Evolutionary conservation across 2,888 invertebrate genomes (phyloP), one percentile per base, ranked within the genome.

Genomic region (Stenchaetothrips biformis): DNA sequence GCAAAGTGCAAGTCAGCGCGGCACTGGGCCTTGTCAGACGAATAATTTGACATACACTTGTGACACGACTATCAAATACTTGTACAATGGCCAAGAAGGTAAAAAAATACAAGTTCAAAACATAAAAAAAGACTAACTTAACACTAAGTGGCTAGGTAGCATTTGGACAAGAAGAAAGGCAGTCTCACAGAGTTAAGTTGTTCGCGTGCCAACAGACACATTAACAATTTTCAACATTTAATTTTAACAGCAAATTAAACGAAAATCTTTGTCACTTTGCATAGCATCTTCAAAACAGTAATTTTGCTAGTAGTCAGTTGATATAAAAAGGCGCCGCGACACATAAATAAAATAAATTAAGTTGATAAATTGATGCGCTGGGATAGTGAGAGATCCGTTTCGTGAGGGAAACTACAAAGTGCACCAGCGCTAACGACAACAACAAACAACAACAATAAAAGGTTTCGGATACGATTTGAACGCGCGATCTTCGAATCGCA

Each of bases 101-200:
- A 74, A 25, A 74, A 21, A 8, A 74, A 74, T 25, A 74, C 67
- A 74, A 25, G 21, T 74, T n/a, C 8, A 25, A 25, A 74, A 74
- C 21, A 74, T 11, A 25, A 21, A 74, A 74, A 74, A 74, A 74
- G 67, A 74, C 67, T 7, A 74, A 59, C 4, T 25, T 25, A n/a
- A 74, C 67, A 74, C 25, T 74, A 74, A 74, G 25, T 74, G 67
- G 67, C 7, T 74, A 74, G 67, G 67, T 25, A 74, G 25, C 67
- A 74, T 74, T 74, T 74, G 67, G 67, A 74, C 67, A 74, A 74
- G 8, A 25, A 74, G 11, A 74, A 74, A 74, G 25, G 67, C 67
- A 74, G 67, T 74, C 67, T 74, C 67, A 74, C 67, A 25, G 67
- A 25, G 67, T 11, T 74, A 25, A 74, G 18, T 74, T 11, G 25